phyloP scores from a whole-genome alignment of 2,888 invertebrate genomes.

The Machimus atricapillus region DNA sequence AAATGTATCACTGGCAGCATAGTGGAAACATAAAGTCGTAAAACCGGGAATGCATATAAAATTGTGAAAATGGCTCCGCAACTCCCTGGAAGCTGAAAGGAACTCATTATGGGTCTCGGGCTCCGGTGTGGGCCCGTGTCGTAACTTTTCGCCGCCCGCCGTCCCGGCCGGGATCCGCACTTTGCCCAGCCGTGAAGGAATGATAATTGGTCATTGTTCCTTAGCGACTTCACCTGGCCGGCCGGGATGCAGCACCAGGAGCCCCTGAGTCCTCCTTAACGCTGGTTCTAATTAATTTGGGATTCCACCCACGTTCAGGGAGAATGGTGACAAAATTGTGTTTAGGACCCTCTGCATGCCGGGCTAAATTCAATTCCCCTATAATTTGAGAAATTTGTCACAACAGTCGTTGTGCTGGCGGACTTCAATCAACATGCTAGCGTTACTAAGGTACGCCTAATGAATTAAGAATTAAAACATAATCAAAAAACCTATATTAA shows the following conservation, averaged over 20 bases:
- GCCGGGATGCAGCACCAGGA: background rate
- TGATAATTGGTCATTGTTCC: background rate
- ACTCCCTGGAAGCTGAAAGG: background rate
- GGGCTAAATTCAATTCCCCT: background rate
- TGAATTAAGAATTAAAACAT: background rate
- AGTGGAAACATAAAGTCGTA: background rate
- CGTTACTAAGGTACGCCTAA: background rate
- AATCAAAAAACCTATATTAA: no score
- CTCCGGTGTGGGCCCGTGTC: background rate
- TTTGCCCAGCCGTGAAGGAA: background rate
- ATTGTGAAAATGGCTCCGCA: background rate
- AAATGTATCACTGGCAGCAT: background rate
- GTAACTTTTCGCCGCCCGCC: background rate
- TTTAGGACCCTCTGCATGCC: background rate
- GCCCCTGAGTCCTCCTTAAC: background rate
- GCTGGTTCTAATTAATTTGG: background rate
- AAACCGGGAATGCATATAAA: background rate
- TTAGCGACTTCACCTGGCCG: background rate
- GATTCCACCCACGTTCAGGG: background rate
- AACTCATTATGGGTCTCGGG: background rate
- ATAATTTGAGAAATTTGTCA: background rate
- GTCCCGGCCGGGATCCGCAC: background rate
- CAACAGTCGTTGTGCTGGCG: background rate
- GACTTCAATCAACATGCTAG: background rate
- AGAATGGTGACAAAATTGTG: constrained; percentile 7